Base-by-base conservation (phyloP, 2,888 invertebrate species). In the Drosophila ezoana region DNA sequence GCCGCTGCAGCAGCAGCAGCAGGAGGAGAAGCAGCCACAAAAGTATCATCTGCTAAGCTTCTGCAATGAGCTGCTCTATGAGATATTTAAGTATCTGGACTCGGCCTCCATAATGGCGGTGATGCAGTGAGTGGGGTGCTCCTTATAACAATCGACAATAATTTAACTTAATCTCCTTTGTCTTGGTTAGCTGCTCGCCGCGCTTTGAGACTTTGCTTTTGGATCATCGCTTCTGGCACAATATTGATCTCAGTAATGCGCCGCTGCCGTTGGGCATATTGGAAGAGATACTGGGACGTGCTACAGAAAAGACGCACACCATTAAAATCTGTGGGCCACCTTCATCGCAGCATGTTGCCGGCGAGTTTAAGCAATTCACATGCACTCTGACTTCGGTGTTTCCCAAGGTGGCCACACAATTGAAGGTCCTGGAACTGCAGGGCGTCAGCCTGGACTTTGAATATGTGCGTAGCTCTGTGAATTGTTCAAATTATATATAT, bases 1-100 rank as follows among this genome's bases (percentile, higher is more conserved):
- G 58, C n/a, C n/a, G n/a, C n/a, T n/a, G n/a, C 87, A 82, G 13
- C 37, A 56, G 13, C 23, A 45, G 23, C 56, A 58, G 13, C 54
- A 51, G 20, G 33, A 43, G 32, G 52, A 23, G 6, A 16, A 43
- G 16, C 47, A 51, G 35, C 11, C 33, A 6, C 33, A 57, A 14
- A 53, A 54, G 3, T 79, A 85, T 44, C 68, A 69, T 18, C 63
- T 92, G 57, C 77, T 87, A 14, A 77, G 78, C 28, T 87, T 92
- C 48, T 89, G 92, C 61, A 91, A 92, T 79, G 92, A 92, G 68
- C 63, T 92, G 35, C 81, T 92, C 0, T 87, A 89, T 53, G 91
- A 92, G 72, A 92, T 92, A 53, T 90, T 92, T 13, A 90, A 90
- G 56, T 77, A 90, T 85, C 71, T 92, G 60, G 92, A 92, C 69